phyloP scores from a whole-genome alignment of 2,797 vertebrate genomes.

The Tenualosa thibaudeaui region DNA sequence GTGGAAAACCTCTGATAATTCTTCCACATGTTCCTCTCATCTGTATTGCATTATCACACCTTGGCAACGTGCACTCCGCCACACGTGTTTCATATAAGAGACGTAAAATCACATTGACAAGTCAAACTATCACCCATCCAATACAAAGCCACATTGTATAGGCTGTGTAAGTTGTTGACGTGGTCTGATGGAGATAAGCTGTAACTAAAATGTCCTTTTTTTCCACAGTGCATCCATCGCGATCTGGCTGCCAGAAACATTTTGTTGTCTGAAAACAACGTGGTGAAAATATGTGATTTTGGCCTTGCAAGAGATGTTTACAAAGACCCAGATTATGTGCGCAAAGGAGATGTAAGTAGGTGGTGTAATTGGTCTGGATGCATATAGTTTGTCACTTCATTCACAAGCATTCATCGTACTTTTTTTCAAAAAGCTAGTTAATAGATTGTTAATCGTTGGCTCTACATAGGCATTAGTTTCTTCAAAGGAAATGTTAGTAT shows the following conservation, averaged over 20 bases:
- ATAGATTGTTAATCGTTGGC: not conserved
- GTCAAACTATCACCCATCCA: constrained; percentile 12
- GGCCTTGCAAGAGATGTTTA: constrained; percentile 92
- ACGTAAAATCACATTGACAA: constrained; percentile 26
- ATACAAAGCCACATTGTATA: not conserved
- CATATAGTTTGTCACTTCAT: not conserved
- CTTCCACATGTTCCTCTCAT: constrained; percentile 58
- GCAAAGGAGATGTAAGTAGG: constrained; percentile 90
- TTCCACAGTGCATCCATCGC: constrained; percentile 86
- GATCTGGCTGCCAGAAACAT: constrained; percentile 93
- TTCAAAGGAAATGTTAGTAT: not conserved
- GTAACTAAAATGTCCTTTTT: not conserved
- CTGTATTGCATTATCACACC: constrained; percentile 47
- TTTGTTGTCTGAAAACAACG: constrained; percentile 90
- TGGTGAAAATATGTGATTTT: constrained; percentile 95
- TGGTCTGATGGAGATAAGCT: not conserved
- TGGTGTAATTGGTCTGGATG: not conserved
- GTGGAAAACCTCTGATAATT: constrained; percentile 52
- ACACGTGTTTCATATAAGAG: constrained; percentile 53
- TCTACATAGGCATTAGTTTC: not conserved
- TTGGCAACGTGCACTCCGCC: constrained; percentile 34
- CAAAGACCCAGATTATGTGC: constrained; percentile 92
- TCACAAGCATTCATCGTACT: not conserved
- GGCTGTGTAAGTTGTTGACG: not conserved
- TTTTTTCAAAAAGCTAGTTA: not conserved